phyloP scores from a whole-genome alignment of 37 sponge, comb jelly and placozoan species.

The Mnemiopsis leidyi region DNA sequence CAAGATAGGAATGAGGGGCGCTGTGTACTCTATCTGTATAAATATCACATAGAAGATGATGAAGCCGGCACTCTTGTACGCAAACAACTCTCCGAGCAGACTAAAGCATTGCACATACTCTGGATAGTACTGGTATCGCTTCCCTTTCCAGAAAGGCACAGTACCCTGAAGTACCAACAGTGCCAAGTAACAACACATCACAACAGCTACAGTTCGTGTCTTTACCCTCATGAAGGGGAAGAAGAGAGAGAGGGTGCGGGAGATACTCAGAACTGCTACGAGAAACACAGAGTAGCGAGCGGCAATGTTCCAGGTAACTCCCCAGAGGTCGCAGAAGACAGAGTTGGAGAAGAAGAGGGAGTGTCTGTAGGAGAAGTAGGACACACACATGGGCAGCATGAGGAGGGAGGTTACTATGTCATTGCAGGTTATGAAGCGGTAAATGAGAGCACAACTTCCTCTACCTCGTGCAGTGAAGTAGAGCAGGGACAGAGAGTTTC shows the following conservation, averaged over 20 bases:
- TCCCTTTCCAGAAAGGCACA: background rate
- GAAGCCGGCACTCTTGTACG: background rate
- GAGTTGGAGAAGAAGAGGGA: background rate
- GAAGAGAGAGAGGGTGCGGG: background rate
- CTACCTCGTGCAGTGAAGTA: slow-evolving; percentile 8
- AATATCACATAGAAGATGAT: background rate
- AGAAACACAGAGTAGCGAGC: background rate
- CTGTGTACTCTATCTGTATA: background rate
- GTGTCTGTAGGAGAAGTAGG: background rate
- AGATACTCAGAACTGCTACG: background rate
- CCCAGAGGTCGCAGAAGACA: background rate
- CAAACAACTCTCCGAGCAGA: background rate
- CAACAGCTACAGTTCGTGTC: background rate
- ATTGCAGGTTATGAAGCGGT: background rate
- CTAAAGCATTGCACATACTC: slow-evolving; percentile 20
- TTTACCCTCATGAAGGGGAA: background rate
- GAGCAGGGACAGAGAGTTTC: background rate
- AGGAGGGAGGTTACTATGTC: slow-evolving; percentile 1
- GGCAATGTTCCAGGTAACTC: background rate
- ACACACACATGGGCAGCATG: background rate
- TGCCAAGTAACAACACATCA: background rate
- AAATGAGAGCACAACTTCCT: background rate
- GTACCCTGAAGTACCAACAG: background rate
- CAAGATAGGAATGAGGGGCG: background rate
- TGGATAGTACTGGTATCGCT: background rate